phyloP scores from a whole-genome alignment of 1,140 invertebrate genomes.

The Cylas formicarius region DNA sequence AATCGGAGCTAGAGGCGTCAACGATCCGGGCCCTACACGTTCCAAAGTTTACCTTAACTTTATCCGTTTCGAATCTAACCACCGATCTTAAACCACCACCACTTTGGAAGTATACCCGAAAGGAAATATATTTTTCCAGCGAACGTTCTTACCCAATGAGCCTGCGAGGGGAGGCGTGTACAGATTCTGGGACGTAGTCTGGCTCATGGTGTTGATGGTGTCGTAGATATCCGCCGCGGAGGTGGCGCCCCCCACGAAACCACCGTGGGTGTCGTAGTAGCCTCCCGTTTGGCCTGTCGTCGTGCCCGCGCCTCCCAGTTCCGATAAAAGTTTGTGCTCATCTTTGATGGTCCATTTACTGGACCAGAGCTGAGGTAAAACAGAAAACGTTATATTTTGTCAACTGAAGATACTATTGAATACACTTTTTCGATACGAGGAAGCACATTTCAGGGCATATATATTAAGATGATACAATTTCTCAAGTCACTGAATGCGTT shows the following conservation, averaged over 20 bases:
- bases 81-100: conserved; percentile 19
- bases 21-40: conserved; percentile 53
- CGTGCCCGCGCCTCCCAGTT: conserved; percentile 58
- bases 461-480: too few species aligned
- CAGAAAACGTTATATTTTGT: too few species aligned
- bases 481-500: too few species aligned
- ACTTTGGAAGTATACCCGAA: conserved; percentile 3
- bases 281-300: conserved; percentile 38
- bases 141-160: conserved; percentile 53
- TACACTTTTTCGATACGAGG: too few species aligned
- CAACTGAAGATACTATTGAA: too few species aligned
- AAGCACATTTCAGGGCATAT: too few species aligned
- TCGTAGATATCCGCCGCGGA: conserved; percentile 62
- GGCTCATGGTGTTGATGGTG: conserved; percentile 66
- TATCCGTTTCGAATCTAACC: neutral
- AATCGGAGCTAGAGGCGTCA: conserved; percentile 68
- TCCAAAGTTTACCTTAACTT: neutral
- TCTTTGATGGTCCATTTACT: conserved; percentile 84
- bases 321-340: conserved; percentile 76
- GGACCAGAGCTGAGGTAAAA: conserved; percentile 66
- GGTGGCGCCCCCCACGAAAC: conserved; percentile 52
- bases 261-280: conserved; percentile 57
- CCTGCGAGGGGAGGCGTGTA: conserved; percentile 69
- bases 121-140: too few species aligned
- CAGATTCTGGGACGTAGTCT: conserved; percentile 58